Percentiles rank a stretch among this genome's conserved stretches.
Evolutionary conservation across 1,140 invertebrate genomes (phyloP).

Genomic region (Penaeus vannamei): DNA sequence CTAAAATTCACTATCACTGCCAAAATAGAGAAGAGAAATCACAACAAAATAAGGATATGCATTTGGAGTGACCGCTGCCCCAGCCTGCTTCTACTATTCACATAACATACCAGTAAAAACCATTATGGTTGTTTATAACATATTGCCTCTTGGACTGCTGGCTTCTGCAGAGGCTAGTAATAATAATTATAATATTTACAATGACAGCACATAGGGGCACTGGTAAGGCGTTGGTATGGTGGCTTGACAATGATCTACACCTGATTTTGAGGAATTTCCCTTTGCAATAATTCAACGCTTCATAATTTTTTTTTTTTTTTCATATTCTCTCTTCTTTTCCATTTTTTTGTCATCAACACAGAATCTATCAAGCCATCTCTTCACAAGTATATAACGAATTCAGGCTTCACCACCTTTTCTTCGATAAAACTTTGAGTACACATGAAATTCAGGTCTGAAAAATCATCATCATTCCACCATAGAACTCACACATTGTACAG

Average conservation of each 20-base stretch:
- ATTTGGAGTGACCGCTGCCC: slow-evolving; percentile 1
- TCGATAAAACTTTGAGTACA: too few relatives aligned
- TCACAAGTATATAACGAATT: too few relatives aligned
- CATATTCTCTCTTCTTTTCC: too few relatives aligned
- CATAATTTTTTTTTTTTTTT: too few relatives aligned
- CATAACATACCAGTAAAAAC: slow-evolving; percentile 55
- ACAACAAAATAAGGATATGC: slow-evolving; percentile 25
- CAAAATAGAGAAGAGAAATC: background rate
- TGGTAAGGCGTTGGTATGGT: background rate
- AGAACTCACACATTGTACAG: slow-evolving; percentile 11
- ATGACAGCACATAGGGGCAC: slow-evolving; percentile 37
- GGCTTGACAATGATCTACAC: background rate
- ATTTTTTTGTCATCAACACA: too few relatives aligned
- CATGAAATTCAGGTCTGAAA: too few relatives aligned
- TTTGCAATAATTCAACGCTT: too few relatives aligned
- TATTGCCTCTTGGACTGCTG: slow-evolving; percentile 33
- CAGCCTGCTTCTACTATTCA: slow-evolving; percentile 34
- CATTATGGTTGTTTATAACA: slow-evolving; percentile 19
- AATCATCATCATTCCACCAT: slow-evolving; percentile 21
- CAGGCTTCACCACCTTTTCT: too few relatives aligned
- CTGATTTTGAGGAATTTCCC: background rate
- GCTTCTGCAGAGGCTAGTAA: slow-evolving; percentile 27
- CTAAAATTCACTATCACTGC: too few relatives aligned
- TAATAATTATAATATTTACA: slow-evolving; percentile 29
- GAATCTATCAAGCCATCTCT: too few relatives aligned